Evolutionary conservation across 1,140 invertebrate genomes (phyloP).

Genomic region (Heliconius congener): DNA sequence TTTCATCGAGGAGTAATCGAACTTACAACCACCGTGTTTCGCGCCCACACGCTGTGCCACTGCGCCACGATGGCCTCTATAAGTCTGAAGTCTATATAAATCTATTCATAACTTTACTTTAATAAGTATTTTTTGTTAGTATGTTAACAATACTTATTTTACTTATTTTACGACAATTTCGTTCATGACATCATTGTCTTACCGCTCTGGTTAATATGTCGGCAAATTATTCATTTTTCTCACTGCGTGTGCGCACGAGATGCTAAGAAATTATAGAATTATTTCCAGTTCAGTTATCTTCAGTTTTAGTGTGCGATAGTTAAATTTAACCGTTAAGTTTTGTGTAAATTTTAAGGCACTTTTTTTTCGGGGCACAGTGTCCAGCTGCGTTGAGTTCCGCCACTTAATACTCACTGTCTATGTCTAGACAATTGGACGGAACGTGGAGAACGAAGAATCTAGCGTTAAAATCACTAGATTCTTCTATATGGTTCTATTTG

Average conservation of each 20-base stretch:
- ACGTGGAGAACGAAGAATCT: too few species aligned
- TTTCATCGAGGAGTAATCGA: too few species aligned
- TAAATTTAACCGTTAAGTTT: background rate
- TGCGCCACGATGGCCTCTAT: too few species aligned
- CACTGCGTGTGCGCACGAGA: background rate
- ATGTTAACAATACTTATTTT: background rate
- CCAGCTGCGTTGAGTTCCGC: too few species aligned
- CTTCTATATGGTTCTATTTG: too few species aligned
- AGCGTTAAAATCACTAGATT: too few species aligned
- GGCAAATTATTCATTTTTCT: conserved; percentile 8
- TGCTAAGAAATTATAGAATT: conserved; percentile 4
- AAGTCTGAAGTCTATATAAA: too few species aligned
- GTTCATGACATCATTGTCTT: conserved; percentile 20
- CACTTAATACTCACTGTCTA: too few species aligned
- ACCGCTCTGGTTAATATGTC: conserved; percentile 6
- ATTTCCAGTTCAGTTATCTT: background rate
- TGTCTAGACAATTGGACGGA: too few species aligned
- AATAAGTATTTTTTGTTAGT: background rate
- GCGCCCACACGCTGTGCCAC: too few species aligned
- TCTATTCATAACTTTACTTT: background rate
- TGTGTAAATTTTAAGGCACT: background rate
- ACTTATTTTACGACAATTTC: conserved; percentile 7
- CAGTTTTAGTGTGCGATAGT: background rate
- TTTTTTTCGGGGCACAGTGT: background rate
- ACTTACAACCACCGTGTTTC: too few species aligned